Evolutionary conservation across 2,113 vertebrate species (phyloP).

Genomic region (Phaethon lepturus): DNA sequence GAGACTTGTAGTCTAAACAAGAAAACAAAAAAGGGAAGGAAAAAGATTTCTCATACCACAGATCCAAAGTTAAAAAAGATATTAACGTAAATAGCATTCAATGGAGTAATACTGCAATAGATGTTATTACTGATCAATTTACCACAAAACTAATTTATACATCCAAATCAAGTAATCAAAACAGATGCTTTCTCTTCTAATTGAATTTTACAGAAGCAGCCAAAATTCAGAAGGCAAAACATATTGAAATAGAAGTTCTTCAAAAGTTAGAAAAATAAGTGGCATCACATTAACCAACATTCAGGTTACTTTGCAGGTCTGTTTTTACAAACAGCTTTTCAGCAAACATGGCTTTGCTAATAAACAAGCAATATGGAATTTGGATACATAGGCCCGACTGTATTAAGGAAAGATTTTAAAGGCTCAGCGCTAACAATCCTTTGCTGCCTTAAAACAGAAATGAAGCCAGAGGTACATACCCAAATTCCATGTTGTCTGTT

Average conservation of each 20-base stretch:
- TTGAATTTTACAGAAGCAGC: background rate
- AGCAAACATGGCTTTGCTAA: background rate
- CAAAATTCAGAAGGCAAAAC: background rate
- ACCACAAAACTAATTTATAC: background rate
- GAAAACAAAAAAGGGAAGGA: background rate
- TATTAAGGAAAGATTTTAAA: background rate
- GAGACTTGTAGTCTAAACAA: conserved; percentile 90
- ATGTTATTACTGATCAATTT: background rate
- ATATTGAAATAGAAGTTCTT: background rate
- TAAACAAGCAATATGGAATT: background rate
- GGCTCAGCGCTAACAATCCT: background rate
- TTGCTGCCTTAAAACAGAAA: background rate
- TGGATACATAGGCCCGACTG: background rate
- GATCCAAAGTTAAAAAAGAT: background rate
- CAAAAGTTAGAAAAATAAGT: background rate
- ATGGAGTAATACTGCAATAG: background rate
- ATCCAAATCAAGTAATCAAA: background rate
- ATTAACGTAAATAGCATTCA: background rate
- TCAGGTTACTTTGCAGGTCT: background rate
- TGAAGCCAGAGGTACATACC: background rate
- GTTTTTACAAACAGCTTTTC: background rate
- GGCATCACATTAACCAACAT: background rate
- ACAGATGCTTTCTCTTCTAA: background rate
- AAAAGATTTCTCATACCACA: background rate
- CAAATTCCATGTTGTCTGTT: background rate